A percentile compares a stretch with the other conserved stretches of the same genome.
Evolutionary conservation across 2,888 invertebrate species (phyloP).

Genomic region (Ceriagrion tenellum): DNA sequence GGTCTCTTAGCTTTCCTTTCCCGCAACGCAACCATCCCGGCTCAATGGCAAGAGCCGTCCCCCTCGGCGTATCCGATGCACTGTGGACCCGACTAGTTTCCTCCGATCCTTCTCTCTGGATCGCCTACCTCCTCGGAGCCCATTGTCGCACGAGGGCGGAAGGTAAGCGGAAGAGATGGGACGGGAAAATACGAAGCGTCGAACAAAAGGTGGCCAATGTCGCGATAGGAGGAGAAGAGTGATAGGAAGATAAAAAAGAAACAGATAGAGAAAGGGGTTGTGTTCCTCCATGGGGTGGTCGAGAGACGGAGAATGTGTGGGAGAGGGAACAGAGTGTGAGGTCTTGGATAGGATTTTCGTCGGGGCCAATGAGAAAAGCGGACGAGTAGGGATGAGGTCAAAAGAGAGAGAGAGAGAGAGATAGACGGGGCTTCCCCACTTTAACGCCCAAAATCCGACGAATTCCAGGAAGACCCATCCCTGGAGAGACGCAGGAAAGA

Average conservation of each 20-base stretch:
- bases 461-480: slow-evolving; percentile 21
- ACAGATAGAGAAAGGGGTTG: background rate
- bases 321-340: background rate
- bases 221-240: background rate
- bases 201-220: background rate
- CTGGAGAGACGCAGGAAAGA: background rate
- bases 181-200: background rate
- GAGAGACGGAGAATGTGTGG: background rate
- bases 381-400: background rate
- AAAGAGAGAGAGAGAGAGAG: background rate
- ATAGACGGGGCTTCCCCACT: background rate
- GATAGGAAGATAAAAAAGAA: background rate
- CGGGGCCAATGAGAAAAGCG: background rate
- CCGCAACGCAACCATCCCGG: background rate
- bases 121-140: no score
- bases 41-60: background rate
- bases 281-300: background rate
- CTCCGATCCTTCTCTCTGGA: no score
- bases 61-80: no score
- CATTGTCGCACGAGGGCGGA: no score
- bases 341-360: background rate
- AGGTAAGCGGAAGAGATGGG: background rate
- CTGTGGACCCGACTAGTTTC: background rate
- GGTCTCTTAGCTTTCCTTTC: background rate
- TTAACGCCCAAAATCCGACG: slow-evolving; percentile 4